These are phyloP conservation scores for Drosophila dunni DNA, from an alignment of 1,140 invertebrate species.

Conservation along the genomic window DNA sequence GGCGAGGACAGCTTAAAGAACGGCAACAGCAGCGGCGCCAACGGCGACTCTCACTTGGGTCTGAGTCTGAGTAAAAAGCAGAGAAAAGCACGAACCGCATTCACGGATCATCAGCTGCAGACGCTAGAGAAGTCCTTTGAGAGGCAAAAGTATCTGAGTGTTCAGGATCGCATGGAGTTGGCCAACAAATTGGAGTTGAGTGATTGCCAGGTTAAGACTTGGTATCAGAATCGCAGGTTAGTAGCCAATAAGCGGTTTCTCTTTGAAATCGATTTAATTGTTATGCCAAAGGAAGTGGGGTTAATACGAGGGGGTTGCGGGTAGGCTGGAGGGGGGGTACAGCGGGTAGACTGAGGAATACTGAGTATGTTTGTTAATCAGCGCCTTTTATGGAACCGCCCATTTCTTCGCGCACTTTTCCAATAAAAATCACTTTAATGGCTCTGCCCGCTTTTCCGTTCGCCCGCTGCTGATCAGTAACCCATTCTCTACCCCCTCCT, in stretches of 20 bases:
- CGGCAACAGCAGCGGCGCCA: slow-evolving; percentile 60
- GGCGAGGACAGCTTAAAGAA: slow-evolving; percentile 79
- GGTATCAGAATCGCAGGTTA: slow-evolving; percentile 97
- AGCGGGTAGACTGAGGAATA: not conserved
- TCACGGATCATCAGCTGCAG: slow-evolving; percentile 98
- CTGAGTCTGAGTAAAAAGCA: slow-evolving; percentile 95
- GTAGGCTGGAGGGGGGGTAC: not conserved
- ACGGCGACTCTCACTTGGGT: slow-evolving; percentile 71
- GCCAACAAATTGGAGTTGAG: slow-evolving; percentile 97
- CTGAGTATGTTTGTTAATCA: slow-evolving; percentile 60
- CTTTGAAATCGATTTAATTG: slow-evolving; percentile 87
- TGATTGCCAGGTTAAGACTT: slow-evolving; percentile 99
- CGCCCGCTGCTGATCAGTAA: not conserved
- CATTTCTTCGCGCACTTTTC: slow-evolving; percentile 79
- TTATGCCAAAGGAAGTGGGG: not conserved
- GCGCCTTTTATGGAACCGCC: slow-evolving; percentile 73
- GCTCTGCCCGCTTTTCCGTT: not conserved
- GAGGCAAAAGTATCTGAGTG: slow-evolving; percentile 98
- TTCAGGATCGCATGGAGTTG: slow-evolving; percentile 99
- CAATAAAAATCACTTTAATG: slow-evolving; percentile 76
- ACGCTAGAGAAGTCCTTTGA: slow-evolving; percentile 99
- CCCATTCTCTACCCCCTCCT: not conserved
- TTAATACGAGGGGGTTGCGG: too few relatives aligned
- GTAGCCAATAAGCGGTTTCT: slow-evolving; percentile 75
- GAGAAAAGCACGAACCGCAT: slow-evolving; percentile 98